Conservation (phyloP, 1,140 invertebrate genomes). For the Euura lappo region DNA sequence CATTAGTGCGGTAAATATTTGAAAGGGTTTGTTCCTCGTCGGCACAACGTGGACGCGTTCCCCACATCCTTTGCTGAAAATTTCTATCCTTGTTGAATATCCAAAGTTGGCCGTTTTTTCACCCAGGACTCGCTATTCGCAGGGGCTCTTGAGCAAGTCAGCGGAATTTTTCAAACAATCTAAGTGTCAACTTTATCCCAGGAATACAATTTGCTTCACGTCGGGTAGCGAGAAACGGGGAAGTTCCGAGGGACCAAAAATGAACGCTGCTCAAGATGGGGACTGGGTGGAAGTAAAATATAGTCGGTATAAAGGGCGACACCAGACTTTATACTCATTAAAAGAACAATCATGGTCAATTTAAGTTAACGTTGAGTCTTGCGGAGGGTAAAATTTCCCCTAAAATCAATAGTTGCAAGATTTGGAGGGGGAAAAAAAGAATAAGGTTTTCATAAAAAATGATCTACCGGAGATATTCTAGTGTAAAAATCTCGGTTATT, state of each 20-base stretch:
- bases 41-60: not conserved
- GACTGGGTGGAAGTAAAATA: not conserved
- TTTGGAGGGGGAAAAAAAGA: too few species aligned
- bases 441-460: too few species aligned
- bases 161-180: conserved; percentile 38
- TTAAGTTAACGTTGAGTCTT: not conserved
- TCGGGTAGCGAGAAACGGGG: conserved; percentile 13
- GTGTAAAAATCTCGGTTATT: too few species aligned
- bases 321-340: not conserved
- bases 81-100: not conserved
- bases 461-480: too few species aligned
- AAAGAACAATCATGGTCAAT: not conserved
- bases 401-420: too few species aligned
- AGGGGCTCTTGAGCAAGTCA: not conserved
- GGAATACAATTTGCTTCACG: conserved; percentile 34
- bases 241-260: conserved; percentile 21
- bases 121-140: not conserved
- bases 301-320: not conserved
- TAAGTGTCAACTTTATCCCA: conserved; percentile 42
- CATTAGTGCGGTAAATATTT: conserved; percentile 13
- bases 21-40: conserved; percentile 4
- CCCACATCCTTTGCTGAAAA: not conserved
- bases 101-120: not conserved
- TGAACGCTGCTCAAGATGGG: not conserved
- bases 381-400: too few species aligned